Evolutionary conservation across 2,888 invertebrate species (phyloP), one percentile per base, ranked within the genome.

Genomic region (Torymus tubicola): DNA sequence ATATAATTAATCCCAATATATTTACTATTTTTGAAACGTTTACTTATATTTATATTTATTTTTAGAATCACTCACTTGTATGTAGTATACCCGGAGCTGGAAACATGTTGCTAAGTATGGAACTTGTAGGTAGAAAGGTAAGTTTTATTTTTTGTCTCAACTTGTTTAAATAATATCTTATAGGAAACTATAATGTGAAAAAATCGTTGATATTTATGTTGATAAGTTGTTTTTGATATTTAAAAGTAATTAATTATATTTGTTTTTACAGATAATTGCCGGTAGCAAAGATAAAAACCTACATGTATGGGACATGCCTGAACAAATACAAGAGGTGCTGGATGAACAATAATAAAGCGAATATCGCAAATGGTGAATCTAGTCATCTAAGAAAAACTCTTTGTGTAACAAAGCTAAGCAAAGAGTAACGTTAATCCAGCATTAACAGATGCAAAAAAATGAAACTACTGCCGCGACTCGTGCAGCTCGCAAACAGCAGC

Each of bases 81-180:
- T 94, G 94, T 53, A 93, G 93, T 83, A 93, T 96, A 85, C 91
- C 93, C 16, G 95, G 95, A 65, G 94, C 95, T 31, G 93, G 94
- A 57, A 94, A 94, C 84, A 94, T 95, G 93, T 91, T 96, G 85
- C 91, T 96, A 24, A 94, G 95, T 2, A 93, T 96, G 87, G 94
- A 94, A 85, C 91, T 96, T 72, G 90, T 93, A 13, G 93, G 93
- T 82, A 92, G 93, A 89, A 94, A 94, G 92, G 95, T 94, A 87
- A 86, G 82, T 24, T 24, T 24, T 24, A 24, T 24, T 24, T 24
- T 24, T 24, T 2, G 24, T 3, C 2, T 24, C 3, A 24, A 24
- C 24, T 24, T 24, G 2, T 24, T 24, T 24, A n/a, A n/a, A n/a
- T n/a, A n/a, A n/a, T n/a, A n/a, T 24, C 3, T 24, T 24, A n/a